Conservation (phyloP, 1,140 invertebrate genomes). For the Hypsibius dujardini region DNA sequence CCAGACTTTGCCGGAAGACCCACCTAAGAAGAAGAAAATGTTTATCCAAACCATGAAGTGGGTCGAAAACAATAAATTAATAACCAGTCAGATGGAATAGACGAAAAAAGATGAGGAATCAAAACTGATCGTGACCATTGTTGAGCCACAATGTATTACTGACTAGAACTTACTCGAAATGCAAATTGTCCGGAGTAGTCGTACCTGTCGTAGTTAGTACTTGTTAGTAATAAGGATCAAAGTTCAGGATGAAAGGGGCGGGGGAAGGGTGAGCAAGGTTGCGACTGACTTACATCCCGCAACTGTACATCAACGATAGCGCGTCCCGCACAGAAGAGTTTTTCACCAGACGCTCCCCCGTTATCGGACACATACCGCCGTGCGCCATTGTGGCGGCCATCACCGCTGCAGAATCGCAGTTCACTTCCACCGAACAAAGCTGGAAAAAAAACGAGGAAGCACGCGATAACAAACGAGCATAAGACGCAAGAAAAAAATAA, state of each 20-base stretch:
- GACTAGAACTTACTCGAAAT: slow-evolving; percentile 52
- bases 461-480: not conserved
- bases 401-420: slow-evolving; percentile 72
- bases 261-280: too few relatives aligned
- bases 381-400: slow-evolving; percentile 89
- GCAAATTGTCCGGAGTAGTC: slow-evolving; percentile 97
- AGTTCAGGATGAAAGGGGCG: too few relatives aligned
- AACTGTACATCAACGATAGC: slow-evolving; percentile 73
- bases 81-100: too few relatives aligned
- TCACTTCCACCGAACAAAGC: slow-evolving; percentile 88
- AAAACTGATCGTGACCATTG: slow-evolving; percentile 19
- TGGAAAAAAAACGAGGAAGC: slow-evolving; percentile 34
- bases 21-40: slow-evolving; percentile 40
- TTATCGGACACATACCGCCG: slow-evolving; percentile 91
- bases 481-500: too few relatives aligned
- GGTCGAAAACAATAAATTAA: too few relatives aligned
- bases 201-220: slow-evolving; percentile 31
- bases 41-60: too few relatives aligned
- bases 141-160: slow-evolving; percentile 18
- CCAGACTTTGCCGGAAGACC: slow-evolving; percentile 91
- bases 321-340: slow-evolving; percentile 56
- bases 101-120: too few relatives aligned
- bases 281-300: slow-evolving; percentile 54
- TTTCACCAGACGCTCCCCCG: slow-evolving; percentile 72
- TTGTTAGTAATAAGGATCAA: too few relatives aligned